phyloP scores from a whole-genome alignment of 1,140 invertebrate species.

The Drosophila funebris region DNA sequence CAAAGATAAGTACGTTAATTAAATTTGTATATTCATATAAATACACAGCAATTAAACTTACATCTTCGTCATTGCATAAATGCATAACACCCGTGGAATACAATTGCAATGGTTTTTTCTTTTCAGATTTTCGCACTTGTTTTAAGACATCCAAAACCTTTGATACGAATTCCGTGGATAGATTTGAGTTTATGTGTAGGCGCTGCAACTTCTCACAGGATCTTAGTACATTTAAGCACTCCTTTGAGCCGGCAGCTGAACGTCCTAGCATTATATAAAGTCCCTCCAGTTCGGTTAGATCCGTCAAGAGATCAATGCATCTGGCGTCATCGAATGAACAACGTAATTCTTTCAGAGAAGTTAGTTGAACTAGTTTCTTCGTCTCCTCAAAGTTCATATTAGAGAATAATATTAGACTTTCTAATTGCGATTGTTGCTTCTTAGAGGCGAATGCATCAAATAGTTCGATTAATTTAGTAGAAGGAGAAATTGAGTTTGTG shows the following conservation, averaged over 20 bases:
- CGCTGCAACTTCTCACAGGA: slow-evolving; percentile 4
- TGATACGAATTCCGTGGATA: slow-evolving; percentile 1
- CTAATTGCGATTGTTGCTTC: background rate
- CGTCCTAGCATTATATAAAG: slow-evolving; percentile 15
- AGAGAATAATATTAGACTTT: background rate
- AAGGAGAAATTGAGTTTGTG: background rate
- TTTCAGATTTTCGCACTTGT: background rate
- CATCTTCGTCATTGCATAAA: slow-evolving; percentile 6
- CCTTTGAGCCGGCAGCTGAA: background rate
- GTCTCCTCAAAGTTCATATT: slow-evolving; percentile 11
- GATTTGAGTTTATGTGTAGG: slow-evolving; percentile 15
- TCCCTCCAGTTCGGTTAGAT: slow-evolving; percentile 13
- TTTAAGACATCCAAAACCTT: slow-evolving; percentile 4
- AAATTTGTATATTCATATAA: background rate
- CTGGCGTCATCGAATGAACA: slow-evolving; percentile 7
- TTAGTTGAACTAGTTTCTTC: slow-evolving; percentile 1
- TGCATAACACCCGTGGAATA: slow-evolving; percentile 11
- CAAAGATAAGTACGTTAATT: background rate
- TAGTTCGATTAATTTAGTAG: background rate
- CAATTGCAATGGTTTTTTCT: slow-evolving; percentile 18
- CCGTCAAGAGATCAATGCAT: slow-evolving; percentile 24
- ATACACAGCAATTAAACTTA: background rate
- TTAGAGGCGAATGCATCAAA: background rate
- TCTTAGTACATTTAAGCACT: slow-evolving; percentile 8
- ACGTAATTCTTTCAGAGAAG: background rate